Evolutionary conservation across 1,140 invertebrate genomes (phyloP).

Genomic region (Papilio glaucus): DNA sequence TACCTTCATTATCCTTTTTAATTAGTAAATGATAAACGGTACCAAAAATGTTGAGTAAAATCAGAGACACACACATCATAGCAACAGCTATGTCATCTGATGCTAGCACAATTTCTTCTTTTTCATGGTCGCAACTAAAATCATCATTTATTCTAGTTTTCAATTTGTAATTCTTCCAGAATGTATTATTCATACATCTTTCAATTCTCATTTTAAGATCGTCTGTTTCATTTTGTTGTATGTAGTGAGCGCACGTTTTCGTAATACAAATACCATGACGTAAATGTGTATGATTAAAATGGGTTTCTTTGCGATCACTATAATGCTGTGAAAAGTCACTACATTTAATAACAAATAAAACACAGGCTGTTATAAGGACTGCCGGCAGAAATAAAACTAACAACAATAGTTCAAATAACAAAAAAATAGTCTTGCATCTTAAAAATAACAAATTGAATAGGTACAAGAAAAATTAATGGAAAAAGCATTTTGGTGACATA

Average conservation of each 20-base stretch:
- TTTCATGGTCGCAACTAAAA: constrained; percentile 37
- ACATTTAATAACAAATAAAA: too few relatives aligned
- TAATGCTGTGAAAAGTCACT: constrained; percentile 44
- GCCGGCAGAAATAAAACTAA: too few relatives aligned
- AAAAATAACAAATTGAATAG: too few relatives aligned
- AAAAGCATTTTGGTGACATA: too few relatives aligned
- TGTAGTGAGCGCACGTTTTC: constrained; percentile 26
- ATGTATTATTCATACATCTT: constrained; percentile 42
- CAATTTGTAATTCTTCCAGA: constrained; percentile 41
- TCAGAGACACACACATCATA: constrained; percentile 32
- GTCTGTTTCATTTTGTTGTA: constrained; percentile 1
- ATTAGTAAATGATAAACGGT: constrained; percentile 40
- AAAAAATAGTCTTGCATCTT: too few relatives aligned
- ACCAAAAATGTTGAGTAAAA: constrained; percentile 39
- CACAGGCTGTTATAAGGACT: too few relatives aligned
- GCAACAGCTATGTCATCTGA: constrained; percentile 38
- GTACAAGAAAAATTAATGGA: too few relatives aligned
- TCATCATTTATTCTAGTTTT: constrained; percentile 38
- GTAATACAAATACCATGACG: constrained; percentile 44
- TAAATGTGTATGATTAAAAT: constrained; percentile 45
- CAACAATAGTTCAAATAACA: too few relatives aligned
- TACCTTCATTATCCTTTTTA: not conserved
- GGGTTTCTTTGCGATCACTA: constrained; percentile 41
- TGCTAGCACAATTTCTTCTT: constrained; percentile 27
- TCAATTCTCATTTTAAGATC: constrained; percentile 40